A percentile compares a stretch with the other conserved stretches of the same genome.
phyloP scores from a whole-genome alignment of 1,140 invertebrate genomes.

The roundworm (Caenorhabditis elegans) region DNA sequence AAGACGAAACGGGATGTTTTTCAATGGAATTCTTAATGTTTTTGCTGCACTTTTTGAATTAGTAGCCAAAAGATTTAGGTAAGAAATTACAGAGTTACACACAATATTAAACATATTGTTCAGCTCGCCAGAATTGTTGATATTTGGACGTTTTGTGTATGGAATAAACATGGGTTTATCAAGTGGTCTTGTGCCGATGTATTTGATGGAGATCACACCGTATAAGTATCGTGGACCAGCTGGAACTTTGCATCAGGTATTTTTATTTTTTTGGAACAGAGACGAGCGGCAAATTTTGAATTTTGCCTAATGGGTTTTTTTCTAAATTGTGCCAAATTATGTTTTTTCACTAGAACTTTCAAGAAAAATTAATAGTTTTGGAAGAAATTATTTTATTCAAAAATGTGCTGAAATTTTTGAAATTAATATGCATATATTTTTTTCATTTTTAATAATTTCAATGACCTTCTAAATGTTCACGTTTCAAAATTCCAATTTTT shows the following conservation, averaged over 20 bases:
- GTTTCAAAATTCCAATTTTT: too few relatives aligned
- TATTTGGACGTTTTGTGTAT: conserved; percentile 58
- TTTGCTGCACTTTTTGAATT: conserved; percentile 58
- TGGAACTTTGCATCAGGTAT: conserved; percentile 63
- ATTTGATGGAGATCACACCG: conserved; percentile 67
- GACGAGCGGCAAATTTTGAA: too few relatives aligned
- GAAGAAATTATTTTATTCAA: neutral
- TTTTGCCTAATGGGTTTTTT: too few relatives aligned
- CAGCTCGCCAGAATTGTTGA: conserved; percentile 60
- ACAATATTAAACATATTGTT: neutral
- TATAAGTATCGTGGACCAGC: conserved; percentile 66
- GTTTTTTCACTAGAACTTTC: neutral
- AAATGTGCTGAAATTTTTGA: too few relatives aligned
- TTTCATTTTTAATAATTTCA: too few relatives aligned
- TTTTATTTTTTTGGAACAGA: neutral
- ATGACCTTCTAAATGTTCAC: too few relatives aligned
- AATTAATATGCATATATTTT: too few relatives aligned
- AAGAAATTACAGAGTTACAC: too few relatives aligned
- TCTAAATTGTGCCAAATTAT: too few relatives aligned
- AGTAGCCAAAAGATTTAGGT: conserved; percentile 49
- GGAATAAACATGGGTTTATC: conserved; percentile 67
- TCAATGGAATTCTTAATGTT: conserved; percentile 62
- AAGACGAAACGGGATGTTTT: conserved; percentile 59
- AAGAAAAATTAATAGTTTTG: neutral
- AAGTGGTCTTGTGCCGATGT: conserved; percentile 68